These are phyloP conservation scores for Cephalotes varians DNA, from an alignment of 2,888 invertebrate species.

Conservation along the genomic window DNA sequence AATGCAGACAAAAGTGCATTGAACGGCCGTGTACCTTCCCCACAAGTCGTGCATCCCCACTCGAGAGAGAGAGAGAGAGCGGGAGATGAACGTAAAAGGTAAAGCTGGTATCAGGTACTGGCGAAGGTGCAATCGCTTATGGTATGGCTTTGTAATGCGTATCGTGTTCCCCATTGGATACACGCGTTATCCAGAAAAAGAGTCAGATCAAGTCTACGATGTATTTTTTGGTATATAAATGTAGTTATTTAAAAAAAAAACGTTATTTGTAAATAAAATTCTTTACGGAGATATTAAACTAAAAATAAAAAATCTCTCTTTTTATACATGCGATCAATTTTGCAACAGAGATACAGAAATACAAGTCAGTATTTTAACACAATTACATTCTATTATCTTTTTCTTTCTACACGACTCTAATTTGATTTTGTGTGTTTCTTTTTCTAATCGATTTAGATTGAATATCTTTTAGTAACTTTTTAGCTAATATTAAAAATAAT, in stretches of 20 bases:
- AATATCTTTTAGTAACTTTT: neutral
- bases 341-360: neutral
- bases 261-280: slow-evolving; percentile 3
- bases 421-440: neutral
- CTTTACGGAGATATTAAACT: neutral
- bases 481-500: neutral
- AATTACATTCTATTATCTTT: neutral
- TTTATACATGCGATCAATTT: neutral
- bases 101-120: slow-evolving; percentile 76
- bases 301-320: neutral
- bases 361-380: neutral
- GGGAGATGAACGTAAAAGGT: slow-evolving; percentile 78
- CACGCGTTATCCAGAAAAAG: neutral
- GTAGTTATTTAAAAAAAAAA: neutral
- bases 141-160: slow-evolving; percentile 21
- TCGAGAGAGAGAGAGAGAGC: slow-evolving; percentile 65
- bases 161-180: neutral
- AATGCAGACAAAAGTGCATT: slow-evolving; percentile 79
- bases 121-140: slow-evolving; percentile 37
- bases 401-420: neutral
- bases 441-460: neutral
- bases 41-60: slow-evolving; percentile 72
- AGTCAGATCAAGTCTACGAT: neutral
- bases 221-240: neutral
- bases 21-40: slow-evolving; percentile 69